Base-by-base conservation (phyloP, 1,140 invertebrate genomes). In the Drosophila nigromelanica region DNA sequence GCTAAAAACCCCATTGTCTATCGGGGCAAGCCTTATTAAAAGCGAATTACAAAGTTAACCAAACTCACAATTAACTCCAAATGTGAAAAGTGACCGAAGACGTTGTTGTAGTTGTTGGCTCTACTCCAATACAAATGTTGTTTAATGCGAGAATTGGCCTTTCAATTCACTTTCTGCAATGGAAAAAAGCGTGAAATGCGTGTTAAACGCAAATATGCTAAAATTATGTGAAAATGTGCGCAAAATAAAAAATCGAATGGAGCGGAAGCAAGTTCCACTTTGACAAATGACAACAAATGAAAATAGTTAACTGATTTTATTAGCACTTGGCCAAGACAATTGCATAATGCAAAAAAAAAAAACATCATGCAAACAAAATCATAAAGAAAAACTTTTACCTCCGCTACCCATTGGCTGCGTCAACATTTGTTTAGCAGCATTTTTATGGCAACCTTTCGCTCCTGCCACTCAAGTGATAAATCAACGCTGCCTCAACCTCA, bases 371-470 rank as follows among this genome's bases (percentile, higher is more conserved):
- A 66, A 71, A 73, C 56, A 55, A 18, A 67, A 42, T 40, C 73
- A 81, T 42, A 78, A 70, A 74, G 39, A 71, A 75, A 70, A 66
- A 85, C 62, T 66, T 56, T 60, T 45, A 59, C 60, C 27, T 35
- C 27, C 40, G 7, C 39, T 37, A n/a, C 37, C 40, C 47, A 58
- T 48, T 51, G 24, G 30, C 55, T 68, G 69, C 56, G 73, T 60
- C 81, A 85, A 80, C 81, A 80, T 80, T 85, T 79, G 76, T 59
- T 68, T 76, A 76, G 78, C 73, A 47, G 72, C 72, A 79, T 76
- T 76, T 82, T 77, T 68, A 62, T 68, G 78, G 77, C 63, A 86
- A 86, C 80, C 80, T 85, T 86, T 85, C 77, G 80, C 80, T 73
- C 7, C 60, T 39, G 75, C 73, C 35, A 63, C 51, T 66, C 70